Conservation (phyloP, 2,888 invertebrate genomes). For the Polymixis lichenea region DNA sequence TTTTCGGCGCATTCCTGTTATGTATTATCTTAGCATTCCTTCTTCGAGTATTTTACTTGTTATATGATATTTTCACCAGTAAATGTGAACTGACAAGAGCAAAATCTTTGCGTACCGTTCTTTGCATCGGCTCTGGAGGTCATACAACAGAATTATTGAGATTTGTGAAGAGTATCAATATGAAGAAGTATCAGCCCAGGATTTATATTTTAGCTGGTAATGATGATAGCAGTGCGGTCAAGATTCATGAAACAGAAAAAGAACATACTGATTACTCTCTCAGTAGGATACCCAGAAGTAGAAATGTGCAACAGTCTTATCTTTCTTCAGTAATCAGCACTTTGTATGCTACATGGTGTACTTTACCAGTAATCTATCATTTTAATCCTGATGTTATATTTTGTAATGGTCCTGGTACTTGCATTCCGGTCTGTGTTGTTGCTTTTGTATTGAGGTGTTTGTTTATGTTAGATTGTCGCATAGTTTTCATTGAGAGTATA, state of each 20-base stretch:
- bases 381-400: constrained; percentile 95
- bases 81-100: constrained; percentile 72
- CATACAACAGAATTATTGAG: constrained; percentile 98
- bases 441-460: constrained; percentile 94
- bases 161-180: constrained; percentile 92
- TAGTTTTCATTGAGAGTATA: constrained; percentile 98
- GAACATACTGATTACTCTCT: constrained; percentile 84
- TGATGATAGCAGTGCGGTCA: constrained; percentile 94
- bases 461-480: constrained; percentile 92
- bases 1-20: constrained; percentile 24
- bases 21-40: constrained; percentile 57
- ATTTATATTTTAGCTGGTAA: constrained; percentile 94
- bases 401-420: constrained; percentile 99
- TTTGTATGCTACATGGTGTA: constrained; percentile 92
- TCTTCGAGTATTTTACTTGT: constrained; percentile 72
- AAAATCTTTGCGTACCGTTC: constrained; percentile 85
- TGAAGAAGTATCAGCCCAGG: constrained; percentile 93
- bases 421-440: constrained; percentile 96
- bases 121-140: constrained; percentile 95
- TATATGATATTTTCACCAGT: constrained; percentile 73
- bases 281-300: constrained; percentile 94
- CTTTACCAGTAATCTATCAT: constrained; percentile 92
- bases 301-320: constrained; percentile 97
- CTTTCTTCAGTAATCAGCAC: constrained; percentile 95
- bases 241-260: constrained; percentile 90